Conservation (phyloP, 2,888 invertebrate genomes). For the Morpho deidamia region DNA sequence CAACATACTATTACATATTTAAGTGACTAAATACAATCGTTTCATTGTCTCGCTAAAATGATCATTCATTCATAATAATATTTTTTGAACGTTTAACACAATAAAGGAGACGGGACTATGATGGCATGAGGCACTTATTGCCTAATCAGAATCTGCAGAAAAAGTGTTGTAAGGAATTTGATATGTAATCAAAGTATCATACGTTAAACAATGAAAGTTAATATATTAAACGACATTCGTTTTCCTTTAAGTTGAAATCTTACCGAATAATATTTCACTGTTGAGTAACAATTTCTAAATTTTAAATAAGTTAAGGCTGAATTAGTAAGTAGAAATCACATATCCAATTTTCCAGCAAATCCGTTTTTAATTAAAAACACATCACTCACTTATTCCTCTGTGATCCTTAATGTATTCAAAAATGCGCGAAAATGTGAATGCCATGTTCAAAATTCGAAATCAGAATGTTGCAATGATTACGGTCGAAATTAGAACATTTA, state of each 20-base stretch:
- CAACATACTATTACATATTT: no score
- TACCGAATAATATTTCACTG: conserved; percentile 6
- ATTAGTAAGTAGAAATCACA: conserved; percentile 1
- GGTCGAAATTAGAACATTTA: conserved; percentile 19
- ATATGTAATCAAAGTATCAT: no score
- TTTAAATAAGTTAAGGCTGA: conserved; percentile 3
- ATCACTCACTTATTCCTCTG: conserved; percentile 24
- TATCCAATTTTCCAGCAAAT: neutral
- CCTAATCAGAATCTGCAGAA: neutral
- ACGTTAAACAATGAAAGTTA: no score
- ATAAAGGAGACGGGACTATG: no score
- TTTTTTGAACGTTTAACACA: no score
- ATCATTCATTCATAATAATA: no score
- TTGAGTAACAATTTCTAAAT: conserved; percentile 9
- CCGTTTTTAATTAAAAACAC: conserved; percentile 4
- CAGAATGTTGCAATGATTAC: conserved; percentile 10
- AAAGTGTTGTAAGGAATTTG: no score
- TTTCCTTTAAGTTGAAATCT: neutral
- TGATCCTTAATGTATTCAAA: conserved; percentile 22
- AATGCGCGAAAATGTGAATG: conserved; percentile 18
- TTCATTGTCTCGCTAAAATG: no score
- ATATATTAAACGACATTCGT: neutral
- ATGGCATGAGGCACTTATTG: neutral
- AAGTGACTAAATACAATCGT: no score
- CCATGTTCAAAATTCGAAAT: conserved; percentile 24